Conservation (phyloP, 2,797 vertebrate species). For the Oreonectes daqikongensis region DNA sequence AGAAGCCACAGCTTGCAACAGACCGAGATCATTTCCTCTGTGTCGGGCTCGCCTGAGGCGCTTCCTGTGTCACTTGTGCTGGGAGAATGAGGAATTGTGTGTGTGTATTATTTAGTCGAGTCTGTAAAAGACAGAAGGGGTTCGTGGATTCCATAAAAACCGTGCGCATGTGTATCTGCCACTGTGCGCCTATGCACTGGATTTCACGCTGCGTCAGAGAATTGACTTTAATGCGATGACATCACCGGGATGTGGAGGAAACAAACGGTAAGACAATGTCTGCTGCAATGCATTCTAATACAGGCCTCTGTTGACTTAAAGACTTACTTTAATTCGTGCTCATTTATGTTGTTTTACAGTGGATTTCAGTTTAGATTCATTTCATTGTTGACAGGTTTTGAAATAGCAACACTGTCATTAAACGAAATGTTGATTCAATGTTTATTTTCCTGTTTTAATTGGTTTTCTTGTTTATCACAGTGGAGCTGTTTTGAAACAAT, state of each 20-base stretch:
- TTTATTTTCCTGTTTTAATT: too few species aligned
- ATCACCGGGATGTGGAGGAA: neutral
- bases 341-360: too few species aligned
- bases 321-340: too few species aligned
- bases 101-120: conserved; percentile 37
- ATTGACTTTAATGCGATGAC: neutral
- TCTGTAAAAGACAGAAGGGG: conserved; percentile 2
- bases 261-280: neutral
- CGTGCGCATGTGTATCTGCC: neutral
- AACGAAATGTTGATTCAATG: too few species aligned
- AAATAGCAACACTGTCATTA: too few species aligned
- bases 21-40: conserved; percentile 49
- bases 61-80: conserved; percentile 42
- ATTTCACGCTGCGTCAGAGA: neutral
- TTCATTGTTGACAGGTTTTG: too few species aligned
- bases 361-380: too few species aligned
- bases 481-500: too few species aligned
- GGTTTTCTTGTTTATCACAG: too few species aligned
- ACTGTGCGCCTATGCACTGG: neutral
- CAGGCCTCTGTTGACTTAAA: neutral
- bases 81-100: conserved; percentile 38
- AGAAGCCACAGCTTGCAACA: conserved; percentile 51
- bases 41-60: conserved; percentile 54
- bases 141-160: conserved; percentile 1
- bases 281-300: neutral